These are phyloP conservation scores for Acomys russatus DNA, from an alignment of 2,797 vertebrate genomes.

Conservation along the genomic window DNA sequence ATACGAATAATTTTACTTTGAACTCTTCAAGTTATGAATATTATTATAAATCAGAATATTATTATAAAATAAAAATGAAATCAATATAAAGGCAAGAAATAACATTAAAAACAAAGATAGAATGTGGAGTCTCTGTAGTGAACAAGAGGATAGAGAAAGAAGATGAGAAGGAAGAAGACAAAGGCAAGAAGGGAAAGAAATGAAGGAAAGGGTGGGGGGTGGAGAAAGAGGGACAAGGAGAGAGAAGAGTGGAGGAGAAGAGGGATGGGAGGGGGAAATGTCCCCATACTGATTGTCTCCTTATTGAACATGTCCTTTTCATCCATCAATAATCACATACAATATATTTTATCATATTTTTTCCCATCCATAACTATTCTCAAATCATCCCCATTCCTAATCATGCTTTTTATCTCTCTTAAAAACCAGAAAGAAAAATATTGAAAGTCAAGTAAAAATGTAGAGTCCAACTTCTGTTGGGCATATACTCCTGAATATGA, in stretches of 20 bases:
- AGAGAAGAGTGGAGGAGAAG: neutral
- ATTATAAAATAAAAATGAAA: neutral
- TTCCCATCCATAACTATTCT: neutral
- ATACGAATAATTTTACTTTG: conserved; percentile 45
- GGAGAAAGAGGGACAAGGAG: neutral
- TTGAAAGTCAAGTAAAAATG: neutral
- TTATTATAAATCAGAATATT: neutral
- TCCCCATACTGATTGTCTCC: neutral
- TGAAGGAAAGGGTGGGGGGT: neutral
- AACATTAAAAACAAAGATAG: neutral
- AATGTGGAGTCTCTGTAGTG: neutral
- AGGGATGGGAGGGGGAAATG: neutral
- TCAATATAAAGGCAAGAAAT: conserved; percentile 38
- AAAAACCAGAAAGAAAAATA: neutral
- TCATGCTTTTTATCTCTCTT: neutral
- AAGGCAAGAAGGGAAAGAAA: neutral
- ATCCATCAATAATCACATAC: neutral
- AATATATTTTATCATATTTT: neutral
- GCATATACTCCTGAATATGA: neutral
- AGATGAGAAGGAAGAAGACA: neutral
- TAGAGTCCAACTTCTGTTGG: neutral
- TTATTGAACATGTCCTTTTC: neutral
- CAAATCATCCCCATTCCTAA: neutral
- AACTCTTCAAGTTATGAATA: neutral
- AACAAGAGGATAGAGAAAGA: neutral